Conservation (phyloP, 2,888 invertebrate genomes). For the Tortrix viridana region DNA sequence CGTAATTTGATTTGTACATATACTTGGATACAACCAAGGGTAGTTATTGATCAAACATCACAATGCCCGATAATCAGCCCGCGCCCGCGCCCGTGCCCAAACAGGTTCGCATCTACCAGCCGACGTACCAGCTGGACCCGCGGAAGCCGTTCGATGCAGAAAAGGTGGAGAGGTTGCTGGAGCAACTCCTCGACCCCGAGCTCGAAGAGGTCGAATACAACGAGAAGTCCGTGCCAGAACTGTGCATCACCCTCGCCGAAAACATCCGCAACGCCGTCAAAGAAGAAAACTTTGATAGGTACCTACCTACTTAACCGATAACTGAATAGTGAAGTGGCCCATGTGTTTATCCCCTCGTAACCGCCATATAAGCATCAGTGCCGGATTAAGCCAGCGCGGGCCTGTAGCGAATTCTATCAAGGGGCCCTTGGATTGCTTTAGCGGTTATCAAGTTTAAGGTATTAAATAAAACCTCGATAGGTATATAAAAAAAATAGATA, state of each 20-base stretch:
- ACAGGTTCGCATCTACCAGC: conserved; percentile 82
- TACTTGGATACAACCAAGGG: background rate
- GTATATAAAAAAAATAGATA: too few species aligned
- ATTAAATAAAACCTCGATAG: too few species aligned
- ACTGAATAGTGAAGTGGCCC: too few species aligned
- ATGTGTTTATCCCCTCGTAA: background rate
- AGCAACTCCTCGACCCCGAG: conserved; percentile 83
- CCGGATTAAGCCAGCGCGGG: too few species aligned
- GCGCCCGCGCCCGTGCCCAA: conserved; percentile 48
- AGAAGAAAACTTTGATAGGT: conserved; percentile 88
- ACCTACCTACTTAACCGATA: too few species aligned
- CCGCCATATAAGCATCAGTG: too few species aligned
- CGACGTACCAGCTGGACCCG: conserved; percentile 87
- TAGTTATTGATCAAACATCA: conserved; percentile 60
- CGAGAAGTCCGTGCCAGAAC: conserved; percentile 83
- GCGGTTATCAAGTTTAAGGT: too few species aligned
- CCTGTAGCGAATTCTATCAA: too few species aligned
- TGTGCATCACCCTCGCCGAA: conserved; percentile 84
- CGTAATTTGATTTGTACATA: background rate
- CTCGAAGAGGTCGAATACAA: conserved; percentile 86
- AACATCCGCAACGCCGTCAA: conserved; percentile 85
- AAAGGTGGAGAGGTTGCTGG: conserved; percentile 84
- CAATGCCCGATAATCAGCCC: conserved; percentile 56
- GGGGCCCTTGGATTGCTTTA: too few species aligned
- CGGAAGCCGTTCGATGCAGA: conserved; percentile 86